These are phyloP conservation scores for Tachycineta bicolor DNA, from an alignment of 2,113 vertebrate genomes.

Conservation along the genomic window DNA sequence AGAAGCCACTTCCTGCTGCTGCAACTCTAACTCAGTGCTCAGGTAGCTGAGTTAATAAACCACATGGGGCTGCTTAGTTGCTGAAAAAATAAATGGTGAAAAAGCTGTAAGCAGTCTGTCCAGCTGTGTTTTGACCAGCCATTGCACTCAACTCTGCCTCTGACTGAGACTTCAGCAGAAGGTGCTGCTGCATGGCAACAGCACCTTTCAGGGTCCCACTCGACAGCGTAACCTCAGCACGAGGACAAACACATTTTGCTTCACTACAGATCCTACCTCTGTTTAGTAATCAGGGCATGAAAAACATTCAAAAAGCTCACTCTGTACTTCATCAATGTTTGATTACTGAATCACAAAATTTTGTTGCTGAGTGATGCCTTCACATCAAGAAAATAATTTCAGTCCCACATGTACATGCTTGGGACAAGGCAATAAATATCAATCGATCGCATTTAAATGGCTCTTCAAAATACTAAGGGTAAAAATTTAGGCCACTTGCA, in stretches of 20 bases:
- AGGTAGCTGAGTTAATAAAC: neutral
- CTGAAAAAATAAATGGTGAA: neutral
- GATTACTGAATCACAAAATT: slow-evolving; percentile 18
- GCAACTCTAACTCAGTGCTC: neutral
- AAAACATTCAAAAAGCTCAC: neutral
- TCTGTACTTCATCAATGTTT: slow-evolving; percentile 19
- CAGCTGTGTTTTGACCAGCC: neutral
- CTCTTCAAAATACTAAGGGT: neutral
- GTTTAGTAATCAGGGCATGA: neutral
- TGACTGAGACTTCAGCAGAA: neutral
- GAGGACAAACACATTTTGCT: neutral
- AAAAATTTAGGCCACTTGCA: neutral
- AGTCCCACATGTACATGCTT: neutral
- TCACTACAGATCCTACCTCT: neutral
- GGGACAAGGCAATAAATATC: neutral
- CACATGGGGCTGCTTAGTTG: neutral
- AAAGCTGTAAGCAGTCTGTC: neutral
- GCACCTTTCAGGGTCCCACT: neutral
- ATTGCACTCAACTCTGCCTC: neutral
- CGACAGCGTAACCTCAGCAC: neutral
- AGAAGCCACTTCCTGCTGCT: neutral
- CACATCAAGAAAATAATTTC: neutral
- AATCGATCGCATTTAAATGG: neutral
- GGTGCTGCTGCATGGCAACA: neutral
- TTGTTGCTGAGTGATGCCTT: neutral